Base-by-base conservation (phyloP, 2,888 invertebrate genomes). In the Pimpla rufipes region DNA sequence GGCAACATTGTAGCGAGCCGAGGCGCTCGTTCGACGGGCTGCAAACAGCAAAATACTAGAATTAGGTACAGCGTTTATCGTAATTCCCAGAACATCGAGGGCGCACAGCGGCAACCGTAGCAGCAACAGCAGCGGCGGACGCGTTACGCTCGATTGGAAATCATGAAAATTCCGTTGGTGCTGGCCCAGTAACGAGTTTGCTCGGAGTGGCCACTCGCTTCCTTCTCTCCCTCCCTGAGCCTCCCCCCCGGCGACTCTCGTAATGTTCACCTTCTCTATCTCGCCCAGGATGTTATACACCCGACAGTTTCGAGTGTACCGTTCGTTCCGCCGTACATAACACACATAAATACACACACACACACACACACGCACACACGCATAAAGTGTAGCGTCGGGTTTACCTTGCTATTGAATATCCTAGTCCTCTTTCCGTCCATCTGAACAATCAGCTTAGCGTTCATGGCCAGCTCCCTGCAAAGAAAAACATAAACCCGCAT, bases 341-440 rank as follows among this genome's bases (percentile, higher is more conserved):
- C 21, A 68, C 29, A 42, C 16, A 40, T n/a, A 35, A 11, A 59
- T 42, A 55, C 40, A 35, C n/a, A 57, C n/a, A 50, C n/a, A 35
- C 29, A 29, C 23, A 55, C 21, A 55, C 1, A 70, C 40, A 70
- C 16, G 16, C 18, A 35, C 13, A 40, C 13, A 52, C 1, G n/a
- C 13, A 37, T 4, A 23, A 8, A 45, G 59, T 35, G 8, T 35
- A 62, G 37, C 2, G 16, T 45, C 5, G 23, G 47, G 47, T 52
- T 74, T 87, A 96, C 96, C 95, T 97, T 97, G 86, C 95, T 95
- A 90, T 97, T 97, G 80, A 96, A 94, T 87, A 98, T 95, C 86
- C 97, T 95, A 68, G 97, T 98, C 91, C 96, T 97, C 94, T 97
- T 97, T 70, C 95, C 96, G 91, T 96, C 96, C 97, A 98, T 98